These are phyloP conservation scores for Leistus spinibarbis DNA, from an alignment of 2,888 invertebrate species.

Conservation along the genomic window DNA sequence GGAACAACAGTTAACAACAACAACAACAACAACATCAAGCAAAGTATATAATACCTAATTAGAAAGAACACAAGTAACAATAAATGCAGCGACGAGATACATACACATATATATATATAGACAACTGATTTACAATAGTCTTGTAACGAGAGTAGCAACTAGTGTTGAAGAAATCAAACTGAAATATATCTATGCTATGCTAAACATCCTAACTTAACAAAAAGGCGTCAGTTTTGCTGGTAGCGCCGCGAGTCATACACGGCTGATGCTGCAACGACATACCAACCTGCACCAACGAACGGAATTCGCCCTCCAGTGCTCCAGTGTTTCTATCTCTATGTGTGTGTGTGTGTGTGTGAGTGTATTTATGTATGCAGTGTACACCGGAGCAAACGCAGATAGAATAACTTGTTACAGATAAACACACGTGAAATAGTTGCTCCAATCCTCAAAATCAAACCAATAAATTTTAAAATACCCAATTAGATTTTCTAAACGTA, in stretches of 20 bases:
- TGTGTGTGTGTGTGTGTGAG: too few relatives aligned
- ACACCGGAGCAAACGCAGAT: background rate
- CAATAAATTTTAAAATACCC: background rate
- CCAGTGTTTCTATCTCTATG: background rate
- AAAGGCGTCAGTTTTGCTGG: conserved; percentile 26
- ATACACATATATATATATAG: too few relatives aligned
- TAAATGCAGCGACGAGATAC: conserved; percentile 7
- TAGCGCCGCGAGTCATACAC: conserved; percentile 24
- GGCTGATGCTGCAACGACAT: conserved; percentile 8
- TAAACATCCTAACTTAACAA: conserved; percentile 16
- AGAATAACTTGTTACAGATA: conserved; percentile 7
- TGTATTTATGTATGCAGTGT: background rate
- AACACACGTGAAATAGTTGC: background rate
- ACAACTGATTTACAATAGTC: conserved; percentile 20
- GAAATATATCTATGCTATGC: conserved; percentile 22
- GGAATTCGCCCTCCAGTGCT: conserved; percentile 6
- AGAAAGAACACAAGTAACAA: conserved; percentile 20
- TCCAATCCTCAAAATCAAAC: background rate
- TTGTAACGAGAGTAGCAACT: background rate
- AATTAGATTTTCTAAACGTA: background rate
- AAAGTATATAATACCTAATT: background rate
- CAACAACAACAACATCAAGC: background rate
- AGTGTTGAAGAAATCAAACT: conserved; percentile 17
- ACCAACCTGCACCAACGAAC: background rate
- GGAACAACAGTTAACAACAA: background rate